Conservation (phyloP, 1,140 invertebrate species). For the Lordiphosa stackelbergi region DNA sequence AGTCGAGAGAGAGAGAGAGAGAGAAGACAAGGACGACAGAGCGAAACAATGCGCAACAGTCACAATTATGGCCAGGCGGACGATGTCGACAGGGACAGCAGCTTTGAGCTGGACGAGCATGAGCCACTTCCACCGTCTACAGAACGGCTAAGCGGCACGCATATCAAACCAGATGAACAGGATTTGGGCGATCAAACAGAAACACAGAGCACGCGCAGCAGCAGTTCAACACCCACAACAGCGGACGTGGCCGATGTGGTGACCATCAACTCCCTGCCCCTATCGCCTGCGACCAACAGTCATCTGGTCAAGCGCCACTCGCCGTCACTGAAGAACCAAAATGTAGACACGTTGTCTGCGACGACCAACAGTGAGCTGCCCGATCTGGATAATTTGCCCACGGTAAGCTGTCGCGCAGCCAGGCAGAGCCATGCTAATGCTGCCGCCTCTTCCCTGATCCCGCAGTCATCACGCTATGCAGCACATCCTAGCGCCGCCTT, state of each 20-base stretch:
- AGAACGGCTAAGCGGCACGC: constrained; percentile 9
- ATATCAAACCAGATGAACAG: constrained; percentile 32
- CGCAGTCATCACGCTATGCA: constrained; percentile 58
- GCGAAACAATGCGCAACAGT: constrained; percentile 42
- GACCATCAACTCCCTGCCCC: constrained; percentile 51
- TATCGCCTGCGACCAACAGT: constrained; percentile 36
- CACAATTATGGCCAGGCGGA: constrained; percentile 39
- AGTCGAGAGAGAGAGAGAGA: not conserved
- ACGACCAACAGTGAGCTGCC: constrained; percentile 14
- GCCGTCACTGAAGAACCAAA: constrained; percentile 10
- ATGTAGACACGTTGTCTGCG: constrained; percentile 13
- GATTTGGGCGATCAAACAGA: constrained; percentile 53
- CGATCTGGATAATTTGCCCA: constrained; percentile 58
- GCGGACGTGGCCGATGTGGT: constrained; percentile 68
- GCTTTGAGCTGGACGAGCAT: constrained; percentile 67
- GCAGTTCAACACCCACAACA: constrained; percentile 69
- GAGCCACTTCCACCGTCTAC: constrained; percentile 8
- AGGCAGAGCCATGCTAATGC: constrained; percentile 11
- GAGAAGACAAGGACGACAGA: not conserved
- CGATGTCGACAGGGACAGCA: constrained; percentile 33
- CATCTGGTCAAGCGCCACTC: constrained; percentile 40
- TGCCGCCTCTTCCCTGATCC: constrained; percentile 24
- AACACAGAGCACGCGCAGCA: constrained; percentile 58
- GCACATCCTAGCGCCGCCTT: constrained; percentile 64
- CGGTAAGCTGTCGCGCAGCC: constrained; percentile 39